A percentile compares a stretch with the other conserved stretches of the same genome.
Conservation (phyloP, 30 jellyfish, hydroid and myxozoan species). For the Hydractinia symbiolongicarpus region DNA sequence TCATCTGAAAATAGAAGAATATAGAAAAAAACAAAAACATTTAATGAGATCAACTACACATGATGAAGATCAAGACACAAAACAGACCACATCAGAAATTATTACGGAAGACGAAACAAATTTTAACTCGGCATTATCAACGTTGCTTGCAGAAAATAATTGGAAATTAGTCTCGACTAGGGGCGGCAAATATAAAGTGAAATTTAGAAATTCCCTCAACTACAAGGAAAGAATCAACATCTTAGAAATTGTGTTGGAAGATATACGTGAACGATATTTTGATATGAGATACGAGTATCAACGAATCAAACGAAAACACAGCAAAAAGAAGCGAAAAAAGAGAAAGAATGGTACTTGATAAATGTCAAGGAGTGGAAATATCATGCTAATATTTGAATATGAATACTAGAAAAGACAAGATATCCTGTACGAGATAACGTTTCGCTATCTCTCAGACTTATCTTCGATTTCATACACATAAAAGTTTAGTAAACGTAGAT, state of each 20-base stretch:
- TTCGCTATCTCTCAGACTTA: too few relatives aligned
- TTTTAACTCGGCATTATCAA: slow-evolving; percentile 37
- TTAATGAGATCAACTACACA: neutral
- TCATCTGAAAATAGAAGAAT: neutral
- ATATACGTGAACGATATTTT: slow-evolving; percentile 60
- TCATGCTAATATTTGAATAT: too few relatives aligned
- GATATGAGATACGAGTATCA: slow-evolving; percentile 58
- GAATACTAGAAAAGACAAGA: too few relatives aligned
- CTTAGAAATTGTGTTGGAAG: slow-evolving; percentile 75
- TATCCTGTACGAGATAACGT: too few relatives aligned
- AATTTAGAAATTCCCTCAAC: slow-evolving; percentile 19
- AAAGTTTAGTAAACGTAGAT: too few relatives aligned
- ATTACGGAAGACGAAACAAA: slow-evolving; percentile 26
- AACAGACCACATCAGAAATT: neutral
- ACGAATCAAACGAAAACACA: slow-evolving; percentile 35
- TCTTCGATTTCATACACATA: too few relatives aligned
- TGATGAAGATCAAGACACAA: neutral
- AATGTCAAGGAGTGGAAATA: neutral
- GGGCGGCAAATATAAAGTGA: slow-evolving; percentile 22
- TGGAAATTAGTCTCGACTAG: slow-evolving; percentile 19
- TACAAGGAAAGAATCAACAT: slow-evolving; percentile 56
- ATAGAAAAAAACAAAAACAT: neutral
- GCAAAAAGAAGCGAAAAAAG: neutral
- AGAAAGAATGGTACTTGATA: slow-evolving; percentile 3
- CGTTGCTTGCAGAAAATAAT: slow-evolving; percentile 17